phyloP scores from a whole-genome alignment of 1,140 invertebrate genomes.

The Sitobion miscanthi region DNA sequence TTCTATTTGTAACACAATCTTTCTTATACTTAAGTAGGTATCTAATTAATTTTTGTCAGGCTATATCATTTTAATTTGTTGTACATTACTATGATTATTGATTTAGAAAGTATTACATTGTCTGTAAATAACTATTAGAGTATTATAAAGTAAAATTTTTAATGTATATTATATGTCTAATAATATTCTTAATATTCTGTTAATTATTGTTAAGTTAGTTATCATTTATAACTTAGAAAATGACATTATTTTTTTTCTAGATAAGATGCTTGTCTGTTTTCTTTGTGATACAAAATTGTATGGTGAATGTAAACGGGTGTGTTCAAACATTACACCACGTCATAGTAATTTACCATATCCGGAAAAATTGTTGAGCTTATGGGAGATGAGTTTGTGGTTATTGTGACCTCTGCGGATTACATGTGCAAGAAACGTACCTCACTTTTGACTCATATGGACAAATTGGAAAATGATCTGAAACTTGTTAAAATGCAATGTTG shows the following conservation, averaged over 20 bases:
- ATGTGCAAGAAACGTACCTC: constrained; percentile 59
- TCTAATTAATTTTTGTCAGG: too few species aligned
- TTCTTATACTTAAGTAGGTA: too few species aligned
- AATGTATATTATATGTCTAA: neutral
- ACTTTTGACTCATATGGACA: constrained; percentile 59
- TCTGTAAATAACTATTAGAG: neutral
- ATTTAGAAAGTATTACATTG: too few species aligned
- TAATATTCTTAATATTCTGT: neutral
- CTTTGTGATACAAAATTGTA: constrained; percentile 58
- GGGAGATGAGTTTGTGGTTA: constrained; percentile 60
- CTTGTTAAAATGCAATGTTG: constrained; percentile 58
- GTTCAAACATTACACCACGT: constrained; percentile 56
- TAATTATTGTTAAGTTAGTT: neutral
- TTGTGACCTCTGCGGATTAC: constrained; percentile 59
- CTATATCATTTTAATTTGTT: too few species aligned
- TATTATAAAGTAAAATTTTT: too few species aligned
- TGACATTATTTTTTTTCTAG: neutral
- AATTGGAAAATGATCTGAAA: constrained; percentile 59
- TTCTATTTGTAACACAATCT: too few species aligned
- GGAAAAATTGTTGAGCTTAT: constrained; percentile 60
- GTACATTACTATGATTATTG: too few species aligned
- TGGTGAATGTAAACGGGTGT: constrained; percentile 56
- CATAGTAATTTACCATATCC: constrained; percentile 59
- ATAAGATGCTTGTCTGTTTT: constrained; percentile 58
- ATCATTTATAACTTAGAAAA: neutral